Base-by-base conservation (phyloP, 2,888 invertebrate species). In the Belgica antarctica region DNA sequence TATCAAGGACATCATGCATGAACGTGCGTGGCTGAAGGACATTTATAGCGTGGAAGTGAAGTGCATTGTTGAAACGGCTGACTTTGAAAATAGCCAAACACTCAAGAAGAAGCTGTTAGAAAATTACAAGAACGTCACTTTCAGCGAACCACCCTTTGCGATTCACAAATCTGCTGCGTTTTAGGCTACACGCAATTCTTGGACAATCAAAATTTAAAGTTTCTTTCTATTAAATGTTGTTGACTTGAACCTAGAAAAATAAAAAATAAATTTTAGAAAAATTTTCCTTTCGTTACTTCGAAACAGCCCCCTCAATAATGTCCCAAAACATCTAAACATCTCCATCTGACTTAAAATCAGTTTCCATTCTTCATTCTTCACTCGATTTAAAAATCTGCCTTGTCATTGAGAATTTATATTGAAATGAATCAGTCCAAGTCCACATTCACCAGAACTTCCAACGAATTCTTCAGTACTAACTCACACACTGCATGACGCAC, bases 1-100 rank as follows among this genome's bases (percentile, higher is more conserved):
- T 41, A 93, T 97, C 73, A 97, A 96, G 79, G 96, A 96, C 77
- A 94, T 97, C 71, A 90, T 94, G 80, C 96, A 97, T 78, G 96
- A 97, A 77, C 84, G 96, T 70, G 96, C 96, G 1, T 96, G 96
- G 96, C 86, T 96, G 12, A 88, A 87, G 71, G 96, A 97, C 77
- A 90, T 97, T 62, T 95, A 94, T 77, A 86, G 87, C 73, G 89
- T 89, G 19, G 85, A 87, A 77, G 86, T 94, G 0, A 92, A 92
- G 80, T 91, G 94, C 12, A 88, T 95, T 1, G 92, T 91, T 75
- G 96, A 96, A 80, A 95, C 95, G 0, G 83, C 91, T 70, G 94
- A 94, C 73, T 85, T 86, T 73, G 85, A 87, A 0, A 95, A 96
- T 77, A 87, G 87, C 36, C 76, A 83, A 66, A 83, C 87, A 75